A percentile compares a stretch with the other conserved stretches of the same genome.
phyloP scores from a whole-genome alignment of 2,888 invertebrate genomes.

The Drosophila phalerata region DNA sequence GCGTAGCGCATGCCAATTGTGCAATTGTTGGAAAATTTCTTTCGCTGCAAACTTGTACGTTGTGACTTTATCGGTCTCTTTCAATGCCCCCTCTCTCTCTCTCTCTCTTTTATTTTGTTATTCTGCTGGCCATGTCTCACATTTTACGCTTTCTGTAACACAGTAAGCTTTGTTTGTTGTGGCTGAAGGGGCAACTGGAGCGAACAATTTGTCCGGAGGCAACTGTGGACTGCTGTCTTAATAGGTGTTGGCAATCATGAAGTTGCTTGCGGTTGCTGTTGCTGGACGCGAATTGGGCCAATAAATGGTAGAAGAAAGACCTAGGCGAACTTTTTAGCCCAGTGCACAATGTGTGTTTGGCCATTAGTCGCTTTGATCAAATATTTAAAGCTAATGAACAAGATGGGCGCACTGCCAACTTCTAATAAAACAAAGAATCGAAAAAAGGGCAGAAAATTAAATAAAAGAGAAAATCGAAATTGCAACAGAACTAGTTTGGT shows the following conservation, averaged over 20 bases:
- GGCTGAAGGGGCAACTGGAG: conserved; percentile 2
- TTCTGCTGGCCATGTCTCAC: conserved; percentile 46
- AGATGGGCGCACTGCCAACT: conserved; percentile 54
- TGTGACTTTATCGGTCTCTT: conserved; percentile 49
- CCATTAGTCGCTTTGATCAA: conserved; percentile 77
- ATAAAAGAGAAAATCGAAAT: conserved; percentile 6
- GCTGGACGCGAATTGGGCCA: conserved; percentile 42
- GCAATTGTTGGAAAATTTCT: conserved; percentile 77
- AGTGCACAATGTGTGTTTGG: conserved; percentile 39
- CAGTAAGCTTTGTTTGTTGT: conserved; percentile 54
- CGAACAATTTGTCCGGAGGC: neutral
- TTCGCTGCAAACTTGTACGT: conserved; percentile 71
- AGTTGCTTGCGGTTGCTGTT: conserved; percentile 53
- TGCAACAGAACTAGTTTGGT: conserved; percentile 55
- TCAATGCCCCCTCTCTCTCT: neutral
- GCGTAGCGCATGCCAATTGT: conserved; percentile 77
- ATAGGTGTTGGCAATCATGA: conserved; percentile 76
- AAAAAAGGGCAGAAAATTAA: conserved; percentile 17
- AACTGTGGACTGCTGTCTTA: conserved; percentile 52
- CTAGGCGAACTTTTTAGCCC: conserved; percentile 26
- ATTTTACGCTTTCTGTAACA: conserved; percentile 34
- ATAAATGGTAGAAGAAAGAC: conserved; percentile 24
- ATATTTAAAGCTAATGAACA: conserved; percentile 78
- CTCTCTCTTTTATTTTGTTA: conserved; percentile 34
- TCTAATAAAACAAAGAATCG: conserved; percentile 42